phyloP scores from a whole-genome alignment of 2,888 invertebrate genomes.

The Agrotis clavis region DNA sequence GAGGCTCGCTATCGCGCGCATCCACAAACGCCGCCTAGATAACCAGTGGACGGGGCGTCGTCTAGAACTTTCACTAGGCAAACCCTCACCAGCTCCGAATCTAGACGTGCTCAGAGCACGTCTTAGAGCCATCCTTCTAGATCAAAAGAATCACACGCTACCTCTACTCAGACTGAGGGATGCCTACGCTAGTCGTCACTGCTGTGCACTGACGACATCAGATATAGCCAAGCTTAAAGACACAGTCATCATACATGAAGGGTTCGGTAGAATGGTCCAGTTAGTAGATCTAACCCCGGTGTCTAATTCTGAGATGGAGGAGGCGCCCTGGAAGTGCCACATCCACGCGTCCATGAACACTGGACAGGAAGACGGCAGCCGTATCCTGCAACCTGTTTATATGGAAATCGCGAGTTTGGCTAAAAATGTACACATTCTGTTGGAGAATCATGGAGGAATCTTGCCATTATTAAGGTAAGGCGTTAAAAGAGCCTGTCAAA shows the following conservation, averaged over 20 bases:
- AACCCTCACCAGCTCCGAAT: constrained; percentile 92
- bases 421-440: constrained; percentile 92
- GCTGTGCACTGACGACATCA: constrained; percentile 94
- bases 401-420: constrained; percentile 93
- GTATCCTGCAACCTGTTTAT: constrained; percentile 93
- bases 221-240: constrained; percentile 95
- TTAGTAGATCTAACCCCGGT: constrained; percentile 83
- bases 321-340: constrained; percentile 90
- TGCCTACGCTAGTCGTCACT: constrained; percentile 95
- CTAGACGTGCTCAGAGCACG: constrained; percentile 92
- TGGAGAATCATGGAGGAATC: constrained; percentile 94
- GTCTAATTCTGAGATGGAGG: constrained; percentile 81
- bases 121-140: constrained; percentile 94
- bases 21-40: constrained; percentile 95
- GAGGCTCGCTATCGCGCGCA: constrained; percentile 94
- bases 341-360: constrained; percentile 83
- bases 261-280: constrained; percentile 86
- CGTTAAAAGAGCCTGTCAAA: too few species aligned
- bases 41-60: constrained; percentile 92
- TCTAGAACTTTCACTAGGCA: constrained; percentile 94
- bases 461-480: constrained; percentile 94
- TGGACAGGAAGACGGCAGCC: constrained; percentile 84
- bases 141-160: constrained; percentile 94
- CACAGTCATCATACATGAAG: constrained; percentile 90
- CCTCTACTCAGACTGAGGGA: constrained; percentile 96